Base-by-base conservation (phyloP, 2,113 vertebrate species). In the Pantherophis guttatus region DNA sequence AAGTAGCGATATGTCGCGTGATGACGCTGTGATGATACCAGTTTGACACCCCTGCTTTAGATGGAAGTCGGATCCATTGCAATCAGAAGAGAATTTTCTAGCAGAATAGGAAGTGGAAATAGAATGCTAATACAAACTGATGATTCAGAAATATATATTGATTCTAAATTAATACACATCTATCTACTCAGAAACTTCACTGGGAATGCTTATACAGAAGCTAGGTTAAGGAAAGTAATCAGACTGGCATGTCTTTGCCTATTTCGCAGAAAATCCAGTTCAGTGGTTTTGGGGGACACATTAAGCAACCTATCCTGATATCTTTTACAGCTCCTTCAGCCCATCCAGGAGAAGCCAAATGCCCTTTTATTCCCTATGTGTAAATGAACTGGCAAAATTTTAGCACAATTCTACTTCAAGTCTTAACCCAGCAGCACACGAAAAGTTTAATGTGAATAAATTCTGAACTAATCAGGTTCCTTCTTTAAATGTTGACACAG, bases 401-500 rank as follows among this genome's bases (percentile, higher is more conserved):
- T 97, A 97, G 95, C 95, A 96, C 88, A 97, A 97, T 95, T 97
- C 96, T 89, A 95, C 97, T 98, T 97, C 97, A 97, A 97, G 96
- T 94, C 96, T 97, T 98, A 97, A 97, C 97, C 97, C 96, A 98
- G 98, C 97, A 97, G 94, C 96, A 97, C 96, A 96, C 97, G 96
- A 98, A 97, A 97, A 98, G 97, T 98, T 98, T 98, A 98, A 98
- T 98, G 98, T 55, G 95, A 97, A 97, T 98, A 97, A 97, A 97
- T 98, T 97, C 96, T 97, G 98, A 98, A 97, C 97, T 98, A 98
- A 98, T 98, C 96, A 97, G 94, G 96, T 96, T 94, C 97, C 96
- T 98, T 98, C 97, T 97, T 97, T 96, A 97, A 94, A 96, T 98
- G 98, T 98, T 98, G 98, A 98, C 98, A 98, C 96, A 98, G 98